phyloP scores from a whole-genome alignment of 2,113 vertebrate genomes.

The Empidonax traillii region DNA sequence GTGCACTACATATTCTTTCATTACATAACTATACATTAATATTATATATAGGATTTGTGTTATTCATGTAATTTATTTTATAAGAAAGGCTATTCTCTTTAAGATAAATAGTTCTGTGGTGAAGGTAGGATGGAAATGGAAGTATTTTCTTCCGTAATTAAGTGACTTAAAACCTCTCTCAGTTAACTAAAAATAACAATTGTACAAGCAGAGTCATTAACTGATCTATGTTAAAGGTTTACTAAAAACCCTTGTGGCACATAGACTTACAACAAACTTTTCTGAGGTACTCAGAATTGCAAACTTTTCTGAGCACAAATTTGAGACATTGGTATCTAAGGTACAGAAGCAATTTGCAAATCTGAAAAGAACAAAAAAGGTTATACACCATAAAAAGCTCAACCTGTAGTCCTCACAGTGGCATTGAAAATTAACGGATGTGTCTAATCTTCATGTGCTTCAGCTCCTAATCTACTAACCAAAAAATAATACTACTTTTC shows the following conservation, averaged over 20 bases:
- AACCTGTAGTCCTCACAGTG: neutral
- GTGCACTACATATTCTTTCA: neutral
- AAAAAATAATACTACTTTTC: neutral
- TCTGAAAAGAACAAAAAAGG: neutral
- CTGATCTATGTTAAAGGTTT: neutral
- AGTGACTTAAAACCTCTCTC: neutral
- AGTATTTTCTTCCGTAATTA: neutral
- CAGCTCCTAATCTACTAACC: neutral
- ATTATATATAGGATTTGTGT: neutral
- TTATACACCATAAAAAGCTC: neutral
- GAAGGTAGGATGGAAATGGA: neutral
- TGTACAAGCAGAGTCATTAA: neutral
- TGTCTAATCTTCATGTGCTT: neutral
- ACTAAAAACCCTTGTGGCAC: neutral
- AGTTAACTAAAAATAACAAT: neutral
- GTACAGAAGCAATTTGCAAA: neutral
- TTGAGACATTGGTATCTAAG: neutral
- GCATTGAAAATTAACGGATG: neutral
- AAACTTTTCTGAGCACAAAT: neutral
- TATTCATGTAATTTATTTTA: neutral
- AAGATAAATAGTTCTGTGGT: neutral
- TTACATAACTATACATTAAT: neutral
- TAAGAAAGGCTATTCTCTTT: neutral
- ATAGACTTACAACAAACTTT: neutral
- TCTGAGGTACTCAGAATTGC: neutral